Conservation (phyloP, 1,140 invertebrate genomes). For the Meloidogyne floridensis region DNA sequence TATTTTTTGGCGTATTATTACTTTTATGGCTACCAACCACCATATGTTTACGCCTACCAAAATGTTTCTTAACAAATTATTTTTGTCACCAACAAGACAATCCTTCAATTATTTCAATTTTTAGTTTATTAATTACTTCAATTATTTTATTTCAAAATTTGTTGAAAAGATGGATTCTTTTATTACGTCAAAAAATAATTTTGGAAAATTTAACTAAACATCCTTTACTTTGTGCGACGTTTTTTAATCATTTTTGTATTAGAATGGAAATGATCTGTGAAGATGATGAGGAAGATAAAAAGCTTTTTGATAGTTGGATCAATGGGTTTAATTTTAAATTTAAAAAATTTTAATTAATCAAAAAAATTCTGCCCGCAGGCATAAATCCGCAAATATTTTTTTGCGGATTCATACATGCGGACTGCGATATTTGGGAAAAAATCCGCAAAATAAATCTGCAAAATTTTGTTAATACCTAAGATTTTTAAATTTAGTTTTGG, state of each 20-base stretch:
- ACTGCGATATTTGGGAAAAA: too few species aligned
- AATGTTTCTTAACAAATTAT: background rate
- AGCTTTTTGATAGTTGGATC: background rate
- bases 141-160: background rate
- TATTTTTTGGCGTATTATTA: too few species aligned
- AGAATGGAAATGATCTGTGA: background rate
- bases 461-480: too few species aligned
- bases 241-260: background rate
- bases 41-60: background rate
- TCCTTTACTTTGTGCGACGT: background rate
- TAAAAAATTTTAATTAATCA: too few species aligned
- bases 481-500: background rate
- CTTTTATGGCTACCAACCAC: background rate
- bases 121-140: constrained; percentile 4
- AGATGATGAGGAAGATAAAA: background rate
- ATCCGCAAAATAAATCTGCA: too few species aligned
- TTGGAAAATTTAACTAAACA: background rate
- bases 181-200: background rate
- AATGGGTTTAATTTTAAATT: background rate
- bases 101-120: background rate
- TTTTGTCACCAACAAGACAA: background rate
- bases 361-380: too few species aligned
- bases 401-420: too few species aligned
- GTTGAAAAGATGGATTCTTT: background rate
- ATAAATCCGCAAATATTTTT: too few species aligned